Conservation (phyloP, 2,797 vertebrate genomes). For the Falco cherrug region DNA sequence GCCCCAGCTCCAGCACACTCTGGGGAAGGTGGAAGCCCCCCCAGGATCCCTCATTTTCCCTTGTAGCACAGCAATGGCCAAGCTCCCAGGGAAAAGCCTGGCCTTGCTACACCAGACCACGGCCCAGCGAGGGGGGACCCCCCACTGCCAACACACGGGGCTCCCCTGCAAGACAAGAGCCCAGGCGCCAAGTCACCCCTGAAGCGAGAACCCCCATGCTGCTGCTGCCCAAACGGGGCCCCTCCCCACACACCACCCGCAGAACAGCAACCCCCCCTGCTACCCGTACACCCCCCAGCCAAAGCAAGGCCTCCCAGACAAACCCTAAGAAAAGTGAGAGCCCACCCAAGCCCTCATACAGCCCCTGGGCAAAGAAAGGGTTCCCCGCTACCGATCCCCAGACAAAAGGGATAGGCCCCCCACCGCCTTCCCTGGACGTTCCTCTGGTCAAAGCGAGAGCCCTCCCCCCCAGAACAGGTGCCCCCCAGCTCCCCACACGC, state of each 20-base stretch:
- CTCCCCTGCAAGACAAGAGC: background rate
- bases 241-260: background rate
- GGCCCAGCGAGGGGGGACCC: too few species aligned
- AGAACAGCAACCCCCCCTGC: background rate
- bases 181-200: background rate
- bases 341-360: too few species aligned
- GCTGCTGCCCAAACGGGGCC: background rate
- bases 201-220: too few species aligned
- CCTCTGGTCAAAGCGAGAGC: too few species aligned
- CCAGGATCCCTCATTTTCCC: fast-evolving
- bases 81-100: background rate
- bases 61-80: background rate
- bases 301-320: background rate
- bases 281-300: background rate
- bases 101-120: background rate
- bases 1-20: fast-evolving
- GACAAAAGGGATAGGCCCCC: too few species aligned
- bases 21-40: background rate
- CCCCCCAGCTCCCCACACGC: background rate
- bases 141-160: background rate
- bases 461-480: too few species aligned
- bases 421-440: too few species aligned
- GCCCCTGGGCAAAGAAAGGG: too few species aligned
- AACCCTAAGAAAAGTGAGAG: too few species aligned
- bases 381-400: too few species aligned